phyloP scores from a whole-genome alignment of 2,888 invertebrate species.

The Synergus umbraculus region DNA sequence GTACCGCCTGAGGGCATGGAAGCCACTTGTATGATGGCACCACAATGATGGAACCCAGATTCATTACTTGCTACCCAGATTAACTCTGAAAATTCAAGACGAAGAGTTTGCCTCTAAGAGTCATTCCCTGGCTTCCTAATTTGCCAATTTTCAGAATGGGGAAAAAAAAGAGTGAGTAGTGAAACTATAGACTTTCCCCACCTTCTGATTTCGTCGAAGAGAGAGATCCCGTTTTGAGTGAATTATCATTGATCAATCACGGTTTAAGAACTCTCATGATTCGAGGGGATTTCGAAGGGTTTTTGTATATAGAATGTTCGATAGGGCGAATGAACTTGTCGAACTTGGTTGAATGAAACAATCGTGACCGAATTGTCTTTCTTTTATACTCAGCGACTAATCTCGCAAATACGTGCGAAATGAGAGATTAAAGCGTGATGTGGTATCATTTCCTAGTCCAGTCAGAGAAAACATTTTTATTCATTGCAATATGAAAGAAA shows the following conservation, averaged over 20 bases:
- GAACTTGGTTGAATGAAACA: constrained; percentile 10
- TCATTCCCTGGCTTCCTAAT: neutral
- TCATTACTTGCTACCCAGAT: constrained; percentile 26
- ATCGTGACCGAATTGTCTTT: constrained; percentile 36
- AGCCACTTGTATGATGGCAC: constrained; percentile 73
- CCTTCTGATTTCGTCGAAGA: neutral
- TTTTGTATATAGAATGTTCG: constrained; percentile 37
- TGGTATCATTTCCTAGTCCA: constrained; percentile 59
- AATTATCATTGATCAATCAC: neutral
- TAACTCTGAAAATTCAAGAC: neutral
- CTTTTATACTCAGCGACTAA: constrained; percentile 42
- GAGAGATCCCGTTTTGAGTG: neutral
- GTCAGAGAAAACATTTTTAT: constrained; percentile 50
- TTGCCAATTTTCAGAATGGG: neutral
- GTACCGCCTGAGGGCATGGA: constrained; percentile 81
- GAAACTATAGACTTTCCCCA: constrained; percentile 2
- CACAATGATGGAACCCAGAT: constrained; percentile 73
- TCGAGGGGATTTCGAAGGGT: neutral
- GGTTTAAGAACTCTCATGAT: neutral
- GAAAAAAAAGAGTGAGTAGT: constrained; percentile 5
- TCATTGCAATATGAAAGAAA: constrained; percentile 44
- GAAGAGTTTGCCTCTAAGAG: constrained; percentile 28
- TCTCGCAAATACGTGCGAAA: constrained; percentile 31
- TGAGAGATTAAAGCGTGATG: constrained; percentile 42
- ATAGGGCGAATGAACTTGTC: constrained; percentile 12